Base-by-base conservation (phyloP, 1,140 invertebrate genomes). In the Bathynomus jamesi region DNA sequence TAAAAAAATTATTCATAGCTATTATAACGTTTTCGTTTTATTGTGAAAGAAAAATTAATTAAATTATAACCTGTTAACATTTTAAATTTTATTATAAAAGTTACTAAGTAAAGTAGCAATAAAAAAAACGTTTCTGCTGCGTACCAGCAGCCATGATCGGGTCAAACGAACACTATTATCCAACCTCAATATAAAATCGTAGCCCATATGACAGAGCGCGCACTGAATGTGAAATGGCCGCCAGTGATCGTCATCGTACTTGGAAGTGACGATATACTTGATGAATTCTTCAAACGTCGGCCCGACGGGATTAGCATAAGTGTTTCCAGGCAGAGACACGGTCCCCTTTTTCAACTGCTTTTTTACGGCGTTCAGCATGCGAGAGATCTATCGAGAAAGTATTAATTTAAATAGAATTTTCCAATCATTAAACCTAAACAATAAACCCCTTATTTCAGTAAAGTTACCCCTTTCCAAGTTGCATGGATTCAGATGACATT, bases 251-350 rank as follows among this genome's bases (percentile, higher is more conserved):
- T 69, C 67, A 17, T 69, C 67, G 3, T 53, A 13, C 17, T n/a
- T 4, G 2, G 46, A 13, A 40, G 53, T 24, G 4, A 69, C 21
- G 67, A 69, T 69, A 61, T 61, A 69, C 67, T 60, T 46, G 21
- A 69, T 53, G 24, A 69, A 69, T 53, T 69, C 67, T 10, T 28
- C 46, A 28, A 69, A 69, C 3, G 67, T 69, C 21, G 67, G 67
- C 24, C 67, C 67, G 8, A 69, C 28, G 25, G 67, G 67, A 61
- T 69, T 60, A 25, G 32, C 25, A 61, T 69, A 69, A 3, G 67
- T 32, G 17, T 69, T 69, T n/a, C 46, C 46, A 13, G 32, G 32
- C 32, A 40, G 32, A 40, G 32, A 17, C 7, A 40, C 32, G 17
- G 32, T 40, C 17, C 32, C 32, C 7, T 40, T 8, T 40, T 40